Percentiles rank a stretch among this genome's conserved stretches.
Conservation (phyloP, 2,113 vertebrate species). For the Tonatia bakeri region DNA sequence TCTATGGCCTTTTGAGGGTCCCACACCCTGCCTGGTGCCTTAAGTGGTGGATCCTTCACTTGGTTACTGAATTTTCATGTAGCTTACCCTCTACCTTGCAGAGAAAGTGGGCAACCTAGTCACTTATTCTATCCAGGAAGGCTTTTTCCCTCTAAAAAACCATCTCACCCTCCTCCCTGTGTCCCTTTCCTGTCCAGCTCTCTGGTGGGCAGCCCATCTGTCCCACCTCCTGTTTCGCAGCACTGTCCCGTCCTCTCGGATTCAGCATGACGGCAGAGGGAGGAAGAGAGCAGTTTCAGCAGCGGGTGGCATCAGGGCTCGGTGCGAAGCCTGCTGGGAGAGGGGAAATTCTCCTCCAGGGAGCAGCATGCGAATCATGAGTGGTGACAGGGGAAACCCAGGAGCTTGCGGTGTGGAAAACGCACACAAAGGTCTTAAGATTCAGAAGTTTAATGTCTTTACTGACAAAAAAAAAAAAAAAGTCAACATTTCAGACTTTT, state of each 20-base stretch:
- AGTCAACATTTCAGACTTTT: constrained; percentile 75
- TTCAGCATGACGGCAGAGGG: not conserved
- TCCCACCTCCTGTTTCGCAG: not conserved
- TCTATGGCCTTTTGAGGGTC: not conserved
- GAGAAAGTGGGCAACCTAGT: not conserved
- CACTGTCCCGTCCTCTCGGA: not conserved
- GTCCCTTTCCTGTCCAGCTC: not conserved
- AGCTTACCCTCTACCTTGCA: not conserved
- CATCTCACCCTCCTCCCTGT: not conserved
- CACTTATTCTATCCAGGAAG: not conserved
- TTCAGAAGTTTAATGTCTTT: constrained; percentile 63
- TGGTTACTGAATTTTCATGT: not conserved
- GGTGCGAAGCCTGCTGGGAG: not conserved
- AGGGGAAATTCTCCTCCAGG: not conserved
- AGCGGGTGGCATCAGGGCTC: not conserved
- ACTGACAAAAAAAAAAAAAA: constrained; percentile 58
- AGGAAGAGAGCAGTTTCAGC: not conserved
- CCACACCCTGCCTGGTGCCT: not conserved
- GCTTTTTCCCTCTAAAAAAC: not conserved
- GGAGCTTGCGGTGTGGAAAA: not conserved
- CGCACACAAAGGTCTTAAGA: not conserved
- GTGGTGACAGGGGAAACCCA: fast-evolving
- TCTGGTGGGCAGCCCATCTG: not conserved
- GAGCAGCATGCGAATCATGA: fast-evolving
- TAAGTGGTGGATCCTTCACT: not conserved